Base-by-base conservation (phyloP, 2,113 vertebrate genomes). In the Cariama cristata region DNA sequence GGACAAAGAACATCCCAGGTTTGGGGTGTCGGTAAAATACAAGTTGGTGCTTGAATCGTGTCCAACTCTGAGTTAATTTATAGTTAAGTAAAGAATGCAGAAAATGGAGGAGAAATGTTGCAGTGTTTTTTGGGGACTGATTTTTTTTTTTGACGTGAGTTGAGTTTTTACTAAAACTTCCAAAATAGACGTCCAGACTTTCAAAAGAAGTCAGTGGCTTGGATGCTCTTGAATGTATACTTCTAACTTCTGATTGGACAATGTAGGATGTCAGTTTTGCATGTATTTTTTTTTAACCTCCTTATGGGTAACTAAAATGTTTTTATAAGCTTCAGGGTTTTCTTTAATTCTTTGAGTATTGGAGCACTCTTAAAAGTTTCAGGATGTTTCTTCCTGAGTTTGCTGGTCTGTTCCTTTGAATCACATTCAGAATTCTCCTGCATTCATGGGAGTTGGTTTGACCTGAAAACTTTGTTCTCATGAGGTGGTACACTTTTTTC, bases 51-150 rank as follows among this genome's bases (percentile, higher is more conserved):
- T 50, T 45, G 60, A 45, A 45, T 16, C 21, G 4, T 33, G 11
- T 30, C 10, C 5, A 5, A 2, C 20, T 79, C 42, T 40, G 60
- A 68, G 24, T 38, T 8, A 5, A 4, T 12, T 73, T 60, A 38
- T 38, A 38, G 38, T 38, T 38, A 38, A 38, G 38, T 1, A 1
- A 27, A 56, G 20, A 55, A 18, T 3, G 18, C 3, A n/a, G 40
- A 56, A 52, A 19, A 14, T 4, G 6, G 9, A 16, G 30, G 26
- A 0, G 8, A 27, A 76, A 26, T 0, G 0, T 8, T 56, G 19
- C 23, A 30, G 18, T 59, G 9, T 0, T 19, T 82, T 35, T 0
- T 5, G 9, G 59, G 17, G 24, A 35, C 0, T 1, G 2, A 21
- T 13, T 53, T 33, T 14, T 30, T 49, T 56, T 52, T 67, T 80